Conservation (phyloP, 2,797 vertebrate species). For the Gymnodraco acuticeps region DNA sequence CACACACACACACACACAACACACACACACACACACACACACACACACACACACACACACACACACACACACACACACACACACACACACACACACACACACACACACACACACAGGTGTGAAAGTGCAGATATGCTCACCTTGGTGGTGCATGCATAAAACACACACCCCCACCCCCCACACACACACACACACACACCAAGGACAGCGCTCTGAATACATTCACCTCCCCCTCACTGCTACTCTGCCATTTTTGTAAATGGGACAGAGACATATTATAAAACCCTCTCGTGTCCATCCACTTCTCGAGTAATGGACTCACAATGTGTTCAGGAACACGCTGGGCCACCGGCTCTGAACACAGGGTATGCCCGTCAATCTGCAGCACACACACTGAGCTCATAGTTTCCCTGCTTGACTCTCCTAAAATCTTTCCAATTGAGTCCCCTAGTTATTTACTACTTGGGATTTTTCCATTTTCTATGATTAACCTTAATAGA, state of each 20-base stretch:
- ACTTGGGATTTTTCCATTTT: neutral
- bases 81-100: constrained; percentile 14
- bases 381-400: neutral
- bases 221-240: neutral
- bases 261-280: constrained; percentile 4
- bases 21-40: too few relatives aligned
- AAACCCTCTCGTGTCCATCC: constrained; percentile 2
- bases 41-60: neutral
- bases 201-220: neutral
- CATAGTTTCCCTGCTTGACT: neutral
- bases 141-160: neutral
- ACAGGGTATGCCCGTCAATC: neutral
- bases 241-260: constrained; percentile 12
- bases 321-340: constrained; percentile 27
- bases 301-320: constrained; percentile 17
- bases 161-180: neutral
- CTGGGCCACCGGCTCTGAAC: constrained; percentile 5
- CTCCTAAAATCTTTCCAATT: neutral
- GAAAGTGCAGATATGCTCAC: constrained; percentile 28
- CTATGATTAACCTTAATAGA: neutral
- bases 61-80: constrained; percentile 20
- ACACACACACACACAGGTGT: constrained; percentile 17
- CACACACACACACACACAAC: too few relatives aligned
- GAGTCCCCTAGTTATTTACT: constrained; percentile 1
- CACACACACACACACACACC: constrained; percentile 2